Evolutionary conservation across 2,888 invertebrate genomes (phyloP).

Genomic region (Leucophenga montana): DNA sequence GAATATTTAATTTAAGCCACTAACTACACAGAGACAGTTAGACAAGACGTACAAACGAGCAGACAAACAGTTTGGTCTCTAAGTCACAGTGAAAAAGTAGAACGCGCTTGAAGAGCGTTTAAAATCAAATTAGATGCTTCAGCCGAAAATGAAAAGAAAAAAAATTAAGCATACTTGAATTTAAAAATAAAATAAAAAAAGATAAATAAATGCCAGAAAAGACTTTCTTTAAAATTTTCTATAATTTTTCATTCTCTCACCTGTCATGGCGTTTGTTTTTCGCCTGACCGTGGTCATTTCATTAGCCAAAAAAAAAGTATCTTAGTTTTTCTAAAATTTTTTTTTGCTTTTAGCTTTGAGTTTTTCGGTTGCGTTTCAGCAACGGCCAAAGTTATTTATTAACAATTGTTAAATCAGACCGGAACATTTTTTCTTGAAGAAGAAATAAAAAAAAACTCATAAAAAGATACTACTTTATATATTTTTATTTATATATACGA

Average conservation of each 20-base stretch:
- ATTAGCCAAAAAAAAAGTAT: not conserved
- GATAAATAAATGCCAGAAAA: not conserved
- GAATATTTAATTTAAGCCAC: slow-evolving; percentile 1
- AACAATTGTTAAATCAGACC: slow-evolving; percentile 70
- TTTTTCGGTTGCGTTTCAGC: slow-evolving; percentile 18
- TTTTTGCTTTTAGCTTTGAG: not conserved
- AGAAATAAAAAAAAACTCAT: not conserved
- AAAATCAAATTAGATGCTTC: slow-evolving; percentile 4
- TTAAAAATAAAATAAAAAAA: not conserved
- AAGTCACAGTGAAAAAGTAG: not conserved
- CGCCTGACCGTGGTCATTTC: not conserved
- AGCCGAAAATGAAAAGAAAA: not conserved
- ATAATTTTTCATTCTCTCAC: slow-evolving; percentile 37
- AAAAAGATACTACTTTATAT: not conserved
- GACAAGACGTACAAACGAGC: no score
- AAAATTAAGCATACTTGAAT: not conserved
- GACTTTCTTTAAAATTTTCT: slow-evolving; percentile 18
- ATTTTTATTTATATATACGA: no score
- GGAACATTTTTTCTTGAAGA: slow-evolving; percentile 59
- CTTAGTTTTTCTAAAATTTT: slow-evolving; percentile 5
- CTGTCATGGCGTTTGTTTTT: slow-evolving; percentile 6
- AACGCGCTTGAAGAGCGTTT: slow-evolving; percentile 7
- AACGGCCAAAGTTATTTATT: slow-evolving; percentile 63
- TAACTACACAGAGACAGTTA: not conserved
- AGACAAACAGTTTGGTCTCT: no score